A percentile compares a stretch with the other conserved stretches of the same genome.
Evolutionary conservation across 1,140 invertebrate species (phyloP).

Genomic region (Steinernema feltiae): DNA sequence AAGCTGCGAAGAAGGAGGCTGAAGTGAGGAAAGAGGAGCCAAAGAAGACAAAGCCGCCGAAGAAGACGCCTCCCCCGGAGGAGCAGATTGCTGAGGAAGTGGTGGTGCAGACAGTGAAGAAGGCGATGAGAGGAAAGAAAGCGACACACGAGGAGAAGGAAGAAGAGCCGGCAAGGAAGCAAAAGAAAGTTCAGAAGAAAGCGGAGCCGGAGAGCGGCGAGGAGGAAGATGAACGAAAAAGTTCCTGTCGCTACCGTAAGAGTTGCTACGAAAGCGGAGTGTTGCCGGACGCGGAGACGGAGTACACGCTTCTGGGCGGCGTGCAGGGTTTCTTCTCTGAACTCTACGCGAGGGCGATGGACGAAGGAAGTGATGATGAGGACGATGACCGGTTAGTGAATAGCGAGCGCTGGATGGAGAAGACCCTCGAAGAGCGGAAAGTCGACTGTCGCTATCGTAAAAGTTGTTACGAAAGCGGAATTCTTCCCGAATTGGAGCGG

Average conservation of each 20-base stretch:
- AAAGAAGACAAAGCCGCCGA: background rate
- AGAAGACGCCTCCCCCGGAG: slow-evolving; percentile 3
- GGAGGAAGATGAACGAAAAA: slow-evolving; percentile 27
- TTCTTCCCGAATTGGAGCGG: background rate
- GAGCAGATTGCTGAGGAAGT: slow-evolving; percentile 4
- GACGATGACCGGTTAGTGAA: background rate
- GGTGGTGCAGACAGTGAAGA: slow-evolving; percentile 7
- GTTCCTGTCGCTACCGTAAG: slow-evolving; percentile 30
- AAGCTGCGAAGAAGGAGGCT: slow-evolving; percentile 3
- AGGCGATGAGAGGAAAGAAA: slow-evolving; percentile 9
- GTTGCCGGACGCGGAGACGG: background rate
- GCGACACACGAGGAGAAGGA: background rate
- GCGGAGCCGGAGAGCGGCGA: background rate
- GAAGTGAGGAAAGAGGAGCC: background rate
- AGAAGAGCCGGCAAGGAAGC: slow-evolving; percentile 9
- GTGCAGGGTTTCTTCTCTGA: background rate
- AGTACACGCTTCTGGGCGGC: background rate
- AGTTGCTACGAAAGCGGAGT: slow-evolving; percentile 31
- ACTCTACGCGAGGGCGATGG: slow-evolving; percentile 3
- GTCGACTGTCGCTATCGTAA: background rate
- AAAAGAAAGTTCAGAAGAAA: slow-evolving; percentile 15
- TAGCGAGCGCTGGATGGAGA: background rate
- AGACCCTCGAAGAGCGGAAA: background rate
- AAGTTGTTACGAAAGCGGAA: background rate
- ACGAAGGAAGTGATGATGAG: background rate